Base-by-base conservation (phyloP, 2,113 vertebrate genomes). In the Rhinoptilus africanus region DNA sequence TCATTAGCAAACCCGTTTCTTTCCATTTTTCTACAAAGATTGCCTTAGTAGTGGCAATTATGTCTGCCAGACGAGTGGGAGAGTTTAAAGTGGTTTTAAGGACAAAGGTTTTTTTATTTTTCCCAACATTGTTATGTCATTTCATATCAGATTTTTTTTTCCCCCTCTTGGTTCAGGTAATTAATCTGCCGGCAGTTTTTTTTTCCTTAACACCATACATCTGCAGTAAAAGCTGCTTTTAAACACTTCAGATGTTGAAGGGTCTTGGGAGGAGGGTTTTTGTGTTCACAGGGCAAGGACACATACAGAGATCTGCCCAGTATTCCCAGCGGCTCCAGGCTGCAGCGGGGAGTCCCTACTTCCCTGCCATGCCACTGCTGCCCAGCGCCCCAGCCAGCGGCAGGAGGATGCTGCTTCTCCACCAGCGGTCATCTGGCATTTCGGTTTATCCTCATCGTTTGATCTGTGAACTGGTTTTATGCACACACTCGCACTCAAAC, bases 1-100 rank as follows among this genome's bases (percentile, higher is more conserved):
- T 82, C 74, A 83, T 94, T 85, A 93, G 74, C 69, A 95, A 88
- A 90, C 27, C 30, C 32, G 7, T 60, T 94, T 88, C 62, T 88
- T 94, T 85, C 41, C 8, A 22, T 76, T 90, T 93, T 90, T 19
- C 48, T 90, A 39, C 51, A 53, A 82, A 75, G 77, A 37, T 48
- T 60, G 47, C 34, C 26, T 35, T 72, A 26, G n/a, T 19, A 85
- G 78, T 72, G 30, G 62, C 51, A 94, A 88, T 96, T 90, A 19
- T 10, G 56, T 72, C 48, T 88, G 69, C 57, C 37, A 68, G 43
- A 56, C 72, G 62, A 91, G 37, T 47, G 47, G 13, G 30, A 51
- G 53, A 86, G 54, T 57, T 89, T 80, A 39, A 89, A 82, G 76
- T 7, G 0, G 10, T 71, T 88, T 74, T 75, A 71, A 81, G 41